Base-by-base conservation (phyloP, 2,888 invertebrate genomes). In the Brenthis hecate region DNA sequence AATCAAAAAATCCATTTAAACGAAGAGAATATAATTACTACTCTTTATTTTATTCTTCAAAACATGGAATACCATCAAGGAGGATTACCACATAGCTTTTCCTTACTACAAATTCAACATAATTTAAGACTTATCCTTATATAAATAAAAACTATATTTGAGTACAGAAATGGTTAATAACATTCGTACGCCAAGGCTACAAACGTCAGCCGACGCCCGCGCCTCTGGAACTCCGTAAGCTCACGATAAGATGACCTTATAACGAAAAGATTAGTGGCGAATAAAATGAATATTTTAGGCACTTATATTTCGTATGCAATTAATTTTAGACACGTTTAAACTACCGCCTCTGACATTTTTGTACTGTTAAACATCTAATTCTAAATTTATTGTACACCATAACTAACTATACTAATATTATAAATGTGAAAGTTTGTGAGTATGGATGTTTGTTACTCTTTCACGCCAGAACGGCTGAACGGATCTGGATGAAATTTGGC, bases 161-260 rank as follows among this genome's bases (percentile, higher is more conserved):
- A 61, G 14, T 61, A 28, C 14, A 66, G 32, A 13, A 16, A 48
- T 16, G 13, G 13, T 11, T 6, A 55, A 55, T 53, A 43, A 19
- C 62, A 47, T 53, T 58, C 43, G 19, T 43, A 47, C 19, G 53
- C 56, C 66, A 67, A 67, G 66, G 66, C 56, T 62, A 62, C 48
- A 62, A 43, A 61, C 66, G 66, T 61, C 61, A 55, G 32, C 66
- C 60, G 60, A 47, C 48, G 23, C 48, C 16, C 50, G 60, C 66
- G 61, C 66, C 51, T 61, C 14, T 36, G 66, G 48, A 11, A 50
- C 66, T 61, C 61, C 50, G 48, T 14, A 60, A 66, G 66, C 66
- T 66, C 48, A 53, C 65, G 65, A 60, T 66, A 60, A 55, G 61
- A 67, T 62, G 66, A 67, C 66, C 66, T 67, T 67, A 66, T 16